Base-by-base conservation (phyloP, 2,797 vertebrate genomes). In the Aythya fuligula region DNA sequence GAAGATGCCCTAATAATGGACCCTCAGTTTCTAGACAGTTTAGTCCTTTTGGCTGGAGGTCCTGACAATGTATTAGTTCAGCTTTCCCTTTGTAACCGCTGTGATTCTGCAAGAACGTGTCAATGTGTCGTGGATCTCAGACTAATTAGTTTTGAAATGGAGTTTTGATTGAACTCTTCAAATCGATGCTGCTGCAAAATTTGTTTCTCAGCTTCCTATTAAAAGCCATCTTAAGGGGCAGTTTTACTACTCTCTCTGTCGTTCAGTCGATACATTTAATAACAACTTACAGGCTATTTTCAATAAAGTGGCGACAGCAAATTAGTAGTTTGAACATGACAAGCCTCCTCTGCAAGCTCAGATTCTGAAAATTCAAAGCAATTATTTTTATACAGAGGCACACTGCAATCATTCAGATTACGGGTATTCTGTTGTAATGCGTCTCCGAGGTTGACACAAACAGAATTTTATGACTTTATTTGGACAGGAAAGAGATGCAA, bases 61-160 rank as follows among this genome's bases (percentile, higher is more conserved):
- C 97, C 96, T 96, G 97, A 82, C 95, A 89, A 91, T 97, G 95
- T 97, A 96, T 98, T 98, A 97, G 97, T 98, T 97, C 94, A 95
- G 98, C 97, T 96, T 97, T 97, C 93, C 95, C 97, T 98, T 97
- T 97, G 98, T 97, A 97, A 96, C 97, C 96, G 58, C 98, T 97
- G 97, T 97, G 98, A 98, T 98, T 98, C 98, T 98, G 98, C 98
- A 98, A 96, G 98, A 98, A 98, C 97, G 98, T 98, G 98, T 99
- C 98, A 98, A 98, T 98, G 98, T 98, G 98, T 99, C 98, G 98
- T 98, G 98, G 98, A 99, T 98, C 98, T 99, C 98, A 98, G 99
- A 99, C 99, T 99, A 99, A 99, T 99, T 99, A 99, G 98, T 99
- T 99, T 99, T 99, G 99, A 99, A 99, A 99, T 99, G 98, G 99